A percentile compares a stretch with the other conserved stretches of the same genome.
phyloP scores from a whole-genome alignment of 2,888 invertebrate genomes.

The Drosophila antonietae region DNA sequence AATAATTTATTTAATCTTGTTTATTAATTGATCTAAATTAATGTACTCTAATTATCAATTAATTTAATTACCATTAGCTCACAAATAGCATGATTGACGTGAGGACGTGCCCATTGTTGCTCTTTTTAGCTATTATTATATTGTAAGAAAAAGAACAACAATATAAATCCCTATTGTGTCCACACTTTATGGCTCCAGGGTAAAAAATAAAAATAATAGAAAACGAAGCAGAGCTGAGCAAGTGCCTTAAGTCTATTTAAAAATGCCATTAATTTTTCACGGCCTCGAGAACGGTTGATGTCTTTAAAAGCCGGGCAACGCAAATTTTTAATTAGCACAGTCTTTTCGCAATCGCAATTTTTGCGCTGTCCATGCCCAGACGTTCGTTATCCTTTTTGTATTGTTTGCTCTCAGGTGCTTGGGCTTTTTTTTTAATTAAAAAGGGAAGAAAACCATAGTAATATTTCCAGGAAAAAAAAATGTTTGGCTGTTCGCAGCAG shows the following conservation, averaged over 20 bases:
- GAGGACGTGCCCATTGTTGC: neutral
- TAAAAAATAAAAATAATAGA: slow-evolving; percentile 7
- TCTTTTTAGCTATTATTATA: neutral
- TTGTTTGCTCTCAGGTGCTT: slow-evolving; percentile 32
- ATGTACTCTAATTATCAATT: neutral
- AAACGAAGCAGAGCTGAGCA: slow-evolving; percentile 11
- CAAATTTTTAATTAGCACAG: slow-evolving; percentile 71
- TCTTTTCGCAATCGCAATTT: slow-evolving; percentile 46
- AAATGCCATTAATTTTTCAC: slow-evolving; percentile 65
- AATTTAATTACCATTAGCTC: neutral
- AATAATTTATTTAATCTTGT: neutral
- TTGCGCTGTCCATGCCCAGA: slow-evolving; percentile 7
- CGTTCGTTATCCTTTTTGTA: slow-evolving; percentile 33
- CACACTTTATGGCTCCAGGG: slow-evolving; percentile 6
- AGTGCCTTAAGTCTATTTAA: slow-evolving; percentile 54
- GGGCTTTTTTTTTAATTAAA: slow-evolving; percentile 70
- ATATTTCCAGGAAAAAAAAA: slow-evolving; percentile 34
- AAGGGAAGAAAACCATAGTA: slow-evolving; percentile 37
- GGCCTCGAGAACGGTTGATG: slow-evolving; percentile 26
- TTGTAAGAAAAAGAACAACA: neutral
- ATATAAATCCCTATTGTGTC: neutral
- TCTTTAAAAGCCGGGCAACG: slow-evolving; percentile 54
- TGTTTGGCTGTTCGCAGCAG: slow-evolving; percentile 41
- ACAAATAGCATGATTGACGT: neutral
- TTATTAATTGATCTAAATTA: neutral